Base-by-base conservation (phyloP, 2,797 vertebrate genomes). In the Falco columbarius region DNA sequence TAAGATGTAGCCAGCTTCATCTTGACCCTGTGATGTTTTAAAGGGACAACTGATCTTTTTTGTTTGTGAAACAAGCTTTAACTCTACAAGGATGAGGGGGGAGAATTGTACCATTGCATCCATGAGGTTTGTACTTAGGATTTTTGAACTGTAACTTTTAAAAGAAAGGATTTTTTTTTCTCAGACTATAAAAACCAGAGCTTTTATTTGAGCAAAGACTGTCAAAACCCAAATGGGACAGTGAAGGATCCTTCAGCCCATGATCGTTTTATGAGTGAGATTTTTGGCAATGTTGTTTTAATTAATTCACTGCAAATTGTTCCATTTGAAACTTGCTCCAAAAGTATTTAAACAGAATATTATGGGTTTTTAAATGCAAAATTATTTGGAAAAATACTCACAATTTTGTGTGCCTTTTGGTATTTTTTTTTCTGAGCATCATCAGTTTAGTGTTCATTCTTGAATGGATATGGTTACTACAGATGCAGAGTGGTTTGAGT, bases 391-490 rank as follows among this genome's bases (percentile, higher is more conserved):
- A 97, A 94, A 95, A 46, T 77, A 66, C 94, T 95, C 65, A 59
- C 58, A 97, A 83, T 97, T 97, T 94, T 93, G 93, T 97, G 96
- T 79, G 66, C 76, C 79, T 92, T 84, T 97, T 58, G 89, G 81
- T 86, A 34, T 92, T 80, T 89, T 83, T 62, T 73, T 88, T 80
- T 67, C 85, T 55, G 71, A 96, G 34, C 81, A 79, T 94, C 68
- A 44, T 66, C 71, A 44, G 24, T 72, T 96, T 92, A 77, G 49
- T 15, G 5, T 86, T 95, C 66, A 47, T 66, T 93, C 81, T 90
- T 67, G 72, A 76, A n/a, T 95, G 44, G 49, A 44, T 89, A 30
- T 44, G 63, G 89, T 82, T 97, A 88, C 70, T 74, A 86, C 80
- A 71, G 38, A 72, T 47, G 26, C 49, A 32, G 86, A 74, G 68